Conservation (phyloP, 2,797 vertebrate genomes). For the Neosalanx taihuensis region DNA sequence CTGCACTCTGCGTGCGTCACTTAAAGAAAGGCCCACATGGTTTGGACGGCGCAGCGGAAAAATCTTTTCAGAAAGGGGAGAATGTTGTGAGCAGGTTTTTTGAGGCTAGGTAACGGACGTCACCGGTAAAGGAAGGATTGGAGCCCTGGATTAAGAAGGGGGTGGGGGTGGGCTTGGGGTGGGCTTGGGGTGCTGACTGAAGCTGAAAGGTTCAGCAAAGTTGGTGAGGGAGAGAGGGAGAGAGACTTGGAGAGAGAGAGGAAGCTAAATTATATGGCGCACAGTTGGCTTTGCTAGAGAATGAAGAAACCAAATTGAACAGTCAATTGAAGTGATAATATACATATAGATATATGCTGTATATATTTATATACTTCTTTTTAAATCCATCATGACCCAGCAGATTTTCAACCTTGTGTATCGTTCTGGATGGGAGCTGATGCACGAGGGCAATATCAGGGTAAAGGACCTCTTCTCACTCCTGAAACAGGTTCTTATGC, state of each 20-base stretch:
- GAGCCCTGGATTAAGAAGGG: constrained; percentile 1
- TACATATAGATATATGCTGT: too few relatives aligned
- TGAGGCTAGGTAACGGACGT: constrained; percentile 54
- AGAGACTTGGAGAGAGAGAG: neutral
- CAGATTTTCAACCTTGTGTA: neutral
- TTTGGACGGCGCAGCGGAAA: constrained; percentile 73
- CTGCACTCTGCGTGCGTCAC: constrained; percentile 28
- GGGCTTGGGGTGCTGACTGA: neutral
- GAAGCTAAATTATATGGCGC: neutral
- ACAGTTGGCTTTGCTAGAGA: neutral
- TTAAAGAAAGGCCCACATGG: constrained; percentile 69
- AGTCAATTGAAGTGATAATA: neutral
- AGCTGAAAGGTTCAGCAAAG: constrained; percentile 20
- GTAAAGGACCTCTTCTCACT: constrained; percentile 32
- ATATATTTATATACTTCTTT: too few relatives aligned
- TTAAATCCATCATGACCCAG: neutral
- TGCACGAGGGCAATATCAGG: constrained; percentile 43
- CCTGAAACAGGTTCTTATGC: constrained; percentile 32
- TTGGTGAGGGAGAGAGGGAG: neutral
- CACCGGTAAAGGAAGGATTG: constrained; percentile 36
- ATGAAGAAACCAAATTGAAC: constrained; percentile 9
- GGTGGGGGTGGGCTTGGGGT: constrained; percentile 17
- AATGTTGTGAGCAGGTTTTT: constrained; percentile 59
- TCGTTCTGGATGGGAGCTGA: constrained; percentile 1
- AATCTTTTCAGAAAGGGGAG: constrained; percentile 67